These are phyloP conservation scores for Tragulus kanchil DNA, from an alignment of 2,113 vertebrate species.

Conservation along the genomic window DNA sequence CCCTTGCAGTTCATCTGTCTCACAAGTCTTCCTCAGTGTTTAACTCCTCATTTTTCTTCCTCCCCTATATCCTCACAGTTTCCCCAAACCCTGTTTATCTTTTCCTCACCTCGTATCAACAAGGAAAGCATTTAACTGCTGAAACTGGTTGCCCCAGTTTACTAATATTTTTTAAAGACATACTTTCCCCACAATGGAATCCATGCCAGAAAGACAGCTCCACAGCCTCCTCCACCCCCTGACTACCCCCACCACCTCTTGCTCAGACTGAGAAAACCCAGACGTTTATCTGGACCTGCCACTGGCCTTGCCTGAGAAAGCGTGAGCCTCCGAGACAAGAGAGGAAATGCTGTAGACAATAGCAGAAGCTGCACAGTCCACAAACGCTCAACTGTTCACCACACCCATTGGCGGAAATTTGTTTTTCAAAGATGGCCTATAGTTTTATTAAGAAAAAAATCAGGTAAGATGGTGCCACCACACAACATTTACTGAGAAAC, in stretches of 20 bases:
- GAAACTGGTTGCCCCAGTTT: background rate
- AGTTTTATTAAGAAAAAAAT: slow-evolving; percentile 17
- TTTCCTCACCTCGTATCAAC: background rate
- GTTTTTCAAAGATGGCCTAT: slow-evolving; percentile 1
- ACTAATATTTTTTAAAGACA: background rate
- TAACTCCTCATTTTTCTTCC: slow-evolving; percentile 3
- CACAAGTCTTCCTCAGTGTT: background rate
- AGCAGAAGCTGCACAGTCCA: slow-evolving; percentile 66
- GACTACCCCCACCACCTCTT: background rate
- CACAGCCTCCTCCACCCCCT: background rate
- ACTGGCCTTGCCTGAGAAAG: slow-evolving; percentile 67
- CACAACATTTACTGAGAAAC: slow-evolving; percentile 46
- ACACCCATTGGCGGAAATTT: slow-evolving; percentile 79
- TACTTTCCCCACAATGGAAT: background rate
- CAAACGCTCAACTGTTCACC: slow-evolving; percentile 64
- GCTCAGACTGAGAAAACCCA: slow-evolving; percentile 53
- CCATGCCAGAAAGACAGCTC: slow-evolving; percentile 12
- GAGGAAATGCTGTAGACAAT: slow-evolving; percentile 85
- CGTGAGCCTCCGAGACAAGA: slow-evolving; percentile 63
- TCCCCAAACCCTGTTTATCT: background rate
- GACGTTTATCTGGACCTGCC: slow-evolving; percentile 64
- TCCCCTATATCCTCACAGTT: background rate
- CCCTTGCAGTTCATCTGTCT: background rate
- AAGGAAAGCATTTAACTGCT: slow-evolving; percentile 48
- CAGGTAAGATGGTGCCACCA: background rate